Conservation (phyloP, 2,797 vertebrate species). For the Fundulus diaphanus region DNA sequence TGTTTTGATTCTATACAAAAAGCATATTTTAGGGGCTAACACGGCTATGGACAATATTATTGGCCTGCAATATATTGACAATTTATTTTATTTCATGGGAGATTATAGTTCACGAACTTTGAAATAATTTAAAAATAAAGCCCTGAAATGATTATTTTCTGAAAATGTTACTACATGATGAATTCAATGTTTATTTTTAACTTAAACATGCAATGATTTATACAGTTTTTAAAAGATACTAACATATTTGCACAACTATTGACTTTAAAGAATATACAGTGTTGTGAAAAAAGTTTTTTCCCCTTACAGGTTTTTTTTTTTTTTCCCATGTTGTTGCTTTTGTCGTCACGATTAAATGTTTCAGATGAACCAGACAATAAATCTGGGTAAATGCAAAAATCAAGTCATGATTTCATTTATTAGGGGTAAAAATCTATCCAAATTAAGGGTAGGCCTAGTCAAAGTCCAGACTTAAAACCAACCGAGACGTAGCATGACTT, state of each 20-base stretch:
- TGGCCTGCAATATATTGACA: neutral
- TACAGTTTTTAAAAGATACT: neutral
- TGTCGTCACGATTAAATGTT: slow-evolving; percentile 1
- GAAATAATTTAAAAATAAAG: neutral
- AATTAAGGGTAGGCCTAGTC: neutral
- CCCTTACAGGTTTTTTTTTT: neutral
- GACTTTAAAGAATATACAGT: neutral
- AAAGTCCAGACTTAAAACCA: neutral
- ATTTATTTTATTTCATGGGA: neutral
- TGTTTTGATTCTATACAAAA: neutral
- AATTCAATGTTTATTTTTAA: neutral
- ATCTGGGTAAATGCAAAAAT: neutral
- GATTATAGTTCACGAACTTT: neutral
- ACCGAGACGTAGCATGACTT: neutral
- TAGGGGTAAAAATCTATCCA: neutral
- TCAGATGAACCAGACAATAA: neutral
- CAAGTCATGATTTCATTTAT: neutral
- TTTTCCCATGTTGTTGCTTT: neutral
- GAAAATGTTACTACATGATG: neutral
- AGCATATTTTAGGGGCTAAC: neutral
- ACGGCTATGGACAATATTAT: neutral
- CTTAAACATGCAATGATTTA: neutral
- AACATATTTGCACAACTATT: neutral
- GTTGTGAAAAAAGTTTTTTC: neutral
- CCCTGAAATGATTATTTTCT: no score